Base-by-base conservation (phyloP, 2,888 invertebrate genomes). In the Leptinotarsa peninsularis region DNA sequence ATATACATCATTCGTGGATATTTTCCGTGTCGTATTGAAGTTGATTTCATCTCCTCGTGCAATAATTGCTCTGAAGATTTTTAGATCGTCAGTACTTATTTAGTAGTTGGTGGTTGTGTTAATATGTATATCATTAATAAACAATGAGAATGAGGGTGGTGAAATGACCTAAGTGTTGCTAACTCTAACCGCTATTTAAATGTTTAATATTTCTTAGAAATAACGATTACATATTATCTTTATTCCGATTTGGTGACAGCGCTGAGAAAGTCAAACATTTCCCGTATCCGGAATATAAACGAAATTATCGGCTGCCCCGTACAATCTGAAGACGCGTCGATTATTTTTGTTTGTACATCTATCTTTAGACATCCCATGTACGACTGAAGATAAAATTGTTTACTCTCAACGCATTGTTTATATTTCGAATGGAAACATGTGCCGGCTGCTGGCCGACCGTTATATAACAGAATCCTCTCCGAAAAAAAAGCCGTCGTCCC, bases 391-490 rank as follows among this genome's bases (percentile, higher is more conserved):
- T 63, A 63, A 63, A n/a, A 58, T 60, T 70, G 70, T 70, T 70
- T 70, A 70, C 56, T 43, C 49, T 33, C 43, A n/a, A 33, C 7
- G 43, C 70, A 49, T 58, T 70, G 70, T 70, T 70, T 70, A 58
- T 70, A 70, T 49, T 60, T 58, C 58, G 56, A 70, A 58, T 49
- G 18, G 49, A 70, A 70, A 71, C 74, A 74, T 74, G 43, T 71
- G 74, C 70, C 70, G 66, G 73, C 69, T 56, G 67, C 71, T 52
- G 72, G 49, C 67, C 66, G 60, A 54, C 75, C 75, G 75, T 75
- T 75, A 75, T 75, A 70, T 72, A 75, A 75, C 75, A 72, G 75
- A 67, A 67, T 67, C 43, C 7, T 21, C 56, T 43, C 5, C 43
- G 63, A 33, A 17, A 54, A 49, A 68, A 58, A 18, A 69, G 67